Evolutionary conservation across 2,113 vertebrate genomes (phyloP), one percentile per base, ranked within the genome.

Genomic region (Anser cygnoides): DNA sequence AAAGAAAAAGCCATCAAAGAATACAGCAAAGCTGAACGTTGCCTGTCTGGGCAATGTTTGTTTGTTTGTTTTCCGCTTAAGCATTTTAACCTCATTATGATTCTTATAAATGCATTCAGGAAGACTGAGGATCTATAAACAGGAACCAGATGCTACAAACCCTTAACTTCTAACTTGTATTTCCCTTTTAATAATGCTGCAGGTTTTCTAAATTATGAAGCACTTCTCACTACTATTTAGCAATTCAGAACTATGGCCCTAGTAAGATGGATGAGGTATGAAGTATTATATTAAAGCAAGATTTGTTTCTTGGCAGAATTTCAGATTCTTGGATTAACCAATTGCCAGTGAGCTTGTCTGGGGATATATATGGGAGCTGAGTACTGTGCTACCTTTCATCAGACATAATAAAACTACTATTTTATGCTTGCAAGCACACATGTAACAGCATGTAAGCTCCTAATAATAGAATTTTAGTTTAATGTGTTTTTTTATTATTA

Each of bases 101-200:
- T 92, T 89, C 59, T 89, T 57, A 81, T 92, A 75, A 93, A 90
- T 58, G 65, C 49, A 54, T 89, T 49, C 89, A 75, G 31, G 78
- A 91, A 79, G 89, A 86, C 79, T 78, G 54, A 82, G 87, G 88
- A 82, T 49, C 55, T 93, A 58, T 92, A 86, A 97, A 96, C 65
- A 90, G 82, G 82, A 97, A 76, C 89, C 92, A 92, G 74, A 92
- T 96, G 90, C 57, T 65, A n/a, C 75, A 62, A 65, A 74, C 65
- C 55, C 71, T 68, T 85, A 83, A 68, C 50, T 57, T 75, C 21
- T 0, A 93, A 44, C 68, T 92, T 95, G 44, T 78, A 70, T 92
- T 84, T 89, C 61, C 73, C 29, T 66, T 62, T 61, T 26, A 79
- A 84, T 87, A 92, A 84, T 57, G 33, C 46, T 62, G 44, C 71